Conservation (phyloP, 2,888 invertebrate genomes). For the Muscina levida region DNA sequence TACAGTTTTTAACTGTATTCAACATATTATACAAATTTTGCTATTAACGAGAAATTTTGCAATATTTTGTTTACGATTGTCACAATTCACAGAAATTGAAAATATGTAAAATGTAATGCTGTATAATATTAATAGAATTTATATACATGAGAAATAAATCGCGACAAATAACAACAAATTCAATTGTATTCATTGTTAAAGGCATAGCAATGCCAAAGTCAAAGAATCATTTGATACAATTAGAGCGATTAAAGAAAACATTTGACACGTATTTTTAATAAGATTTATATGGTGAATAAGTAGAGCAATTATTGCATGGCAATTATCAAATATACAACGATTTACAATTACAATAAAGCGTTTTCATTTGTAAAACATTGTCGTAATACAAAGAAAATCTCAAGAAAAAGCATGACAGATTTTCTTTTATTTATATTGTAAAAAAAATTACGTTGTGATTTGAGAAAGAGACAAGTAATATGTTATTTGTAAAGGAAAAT, state of each 20-base stretch:
- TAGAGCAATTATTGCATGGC: too few species aligned
- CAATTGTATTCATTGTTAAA: neutral
- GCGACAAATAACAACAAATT: slow-evolving; percentile 6
- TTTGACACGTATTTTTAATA: too few species aligned
- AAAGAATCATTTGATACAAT: neutral
- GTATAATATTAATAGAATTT: slow-evolving; percentile 6
- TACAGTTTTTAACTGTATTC: neutral
- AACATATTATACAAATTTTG: neutral
- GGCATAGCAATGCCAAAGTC: neutral
- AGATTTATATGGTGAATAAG: too few species aligned
- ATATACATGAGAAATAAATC: neutral
- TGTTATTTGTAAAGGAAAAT: too few species aligned
- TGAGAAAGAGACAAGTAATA: too few species aligned
- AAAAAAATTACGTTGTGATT: too few species aligned
- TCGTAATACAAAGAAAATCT: too few species aligned
- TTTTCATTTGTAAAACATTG: too few species aligned
- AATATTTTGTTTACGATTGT: slow-evolving; percentile 43
- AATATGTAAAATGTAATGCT: neutral
- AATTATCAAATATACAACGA: too few species aligned
- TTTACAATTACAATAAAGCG: neutral
- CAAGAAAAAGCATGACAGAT: too few species aligned
- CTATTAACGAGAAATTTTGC: slow-evolving; percentile 57
- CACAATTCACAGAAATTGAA: slow-evolving; percentile 46
- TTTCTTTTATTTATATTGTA: too few species aligned
- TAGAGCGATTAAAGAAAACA: neutral